Conservation (phyloP, 92 coral and sea anemone genomes). For the Palythoa caribaeorum region DNA sequence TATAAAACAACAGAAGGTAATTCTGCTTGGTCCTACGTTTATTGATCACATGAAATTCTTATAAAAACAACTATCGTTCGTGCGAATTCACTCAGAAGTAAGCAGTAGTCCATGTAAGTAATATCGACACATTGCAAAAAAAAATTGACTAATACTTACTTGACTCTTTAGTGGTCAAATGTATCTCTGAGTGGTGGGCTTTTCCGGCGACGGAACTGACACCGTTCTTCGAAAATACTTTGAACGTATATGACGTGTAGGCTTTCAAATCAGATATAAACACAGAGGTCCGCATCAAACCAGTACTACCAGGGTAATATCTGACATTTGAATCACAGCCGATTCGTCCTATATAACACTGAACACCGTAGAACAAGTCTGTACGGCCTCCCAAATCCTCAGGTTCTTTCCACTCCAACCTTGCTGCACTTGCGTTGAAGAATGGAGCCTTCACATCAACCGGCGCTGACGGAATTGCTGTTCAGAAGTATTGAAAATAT, state of each 20-base stretch:
- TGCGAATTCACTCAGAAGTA: too few relatives aligned
- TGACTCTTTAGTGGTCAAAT: background rate
- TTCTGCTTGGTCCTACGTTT: too few relatives aligned
- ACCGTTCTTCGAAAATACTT: constrained; percentile 21
- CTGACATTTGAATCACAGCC: background rate
- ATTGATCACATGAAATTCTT: too few relatives aligned
- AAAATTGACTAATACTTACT: background rate
- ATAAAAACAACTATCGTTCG: too few relatives aligned
- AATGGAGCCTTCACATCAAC: background rate
- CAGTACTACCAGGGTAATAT: constrained; percentile 5
- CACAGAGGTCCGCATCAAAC: background rate
- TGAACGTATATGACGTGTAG: background rate
- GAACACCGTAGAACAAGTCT: constrained; percentile 22
- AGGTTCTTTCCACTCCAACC: constrained; percentile 10
- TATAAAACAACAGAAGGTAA: too few relatives aligned
- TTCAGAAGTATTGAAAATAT: too few relatives aligned
- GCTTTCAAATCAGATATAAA: background rate
- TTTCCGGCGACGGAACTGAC: background rate
- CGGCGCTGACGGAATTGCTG: constrained; percentile 31
- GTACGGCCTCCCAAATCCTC: constrained; percentile 13
- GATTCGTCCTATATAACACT: background rate
- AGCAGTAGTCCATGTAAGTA: too few relatives aligned
- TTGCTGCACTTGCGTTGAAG: constrained; percentile 19
- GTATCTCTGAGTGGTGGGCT: background rate
- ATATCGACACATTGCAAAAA: background rate